Percentiles rank a stretch among this genome's conserved stretches.
Evolutionary conservation across 2,797 vertebrate genomes (phyloP).

Genomic region (Syngnathus rostellatus): DNA sequence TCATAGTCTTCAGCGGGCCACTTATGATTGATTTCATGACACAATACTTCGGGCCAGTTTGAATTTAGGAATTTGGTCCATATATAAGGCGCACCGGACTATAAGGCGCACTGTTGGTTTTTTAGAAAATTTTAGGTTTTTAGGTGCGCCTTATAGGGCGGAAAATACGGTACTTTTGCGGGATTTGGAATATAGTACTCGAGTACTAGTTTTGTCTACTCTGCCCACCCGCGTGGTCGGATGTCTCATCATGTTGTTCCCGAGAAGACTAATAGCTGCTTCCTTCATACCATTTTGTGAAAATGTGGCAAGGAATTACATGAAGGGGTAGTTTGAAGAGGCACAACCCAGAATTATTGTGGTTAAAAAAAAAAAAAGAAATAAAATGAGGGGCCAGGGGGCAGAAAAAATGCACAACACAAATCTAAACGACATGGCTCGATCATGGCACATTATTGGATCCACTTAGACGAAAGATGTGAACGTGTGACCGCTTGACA

Average conservation of each 20-base stretch:
- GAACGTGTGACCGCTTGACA: background rate
- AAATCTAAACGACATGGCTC: constrained; percentile 33
- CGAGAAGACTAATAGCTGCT: constrained; percentile 42
- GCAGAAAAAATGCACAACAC: constrained; percentile 22
- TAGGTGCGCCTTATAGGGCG: too few species aligned
- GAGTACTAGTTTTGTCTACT: background rate
- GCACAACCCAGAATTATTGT: constrained; percentile 36
- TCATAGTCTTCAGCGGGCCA: too few species aligned
- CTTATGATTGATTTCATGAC: too few species aligned
- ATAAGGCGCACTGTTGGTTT: too few species aligned
- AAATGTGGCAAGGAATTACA: constrained; percentile 44
- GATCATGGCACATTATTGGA: background rate
- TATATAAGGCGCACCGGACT: too few species aligned
- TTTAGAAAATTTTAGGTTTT: too few species aligned
- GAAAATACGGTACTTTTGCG: too few species aligned
- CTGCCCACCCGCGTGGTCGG: constrained; percentile 20
- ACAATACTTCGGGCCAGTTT: too few species aligned
- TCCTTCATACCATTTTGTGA: constrained; percentile 52
- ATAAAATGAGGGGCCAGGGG: constrained; percentile 33
- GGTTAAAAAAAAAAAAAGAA: constrained; percentile 31
- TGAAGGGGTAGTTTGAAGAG: constrained; percentile 26
- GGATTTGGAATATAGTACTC: background rate
- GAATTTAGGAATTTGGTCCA: too few species aligned
- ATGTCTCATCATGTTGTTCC: constrained; percentile 58
- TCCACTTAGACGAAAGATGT: constrained; percentile 3